phyloP scores from a whole-genome alignment of 2,888 invertebrate species.

The Zaprionus obscuricornis region DNA sequence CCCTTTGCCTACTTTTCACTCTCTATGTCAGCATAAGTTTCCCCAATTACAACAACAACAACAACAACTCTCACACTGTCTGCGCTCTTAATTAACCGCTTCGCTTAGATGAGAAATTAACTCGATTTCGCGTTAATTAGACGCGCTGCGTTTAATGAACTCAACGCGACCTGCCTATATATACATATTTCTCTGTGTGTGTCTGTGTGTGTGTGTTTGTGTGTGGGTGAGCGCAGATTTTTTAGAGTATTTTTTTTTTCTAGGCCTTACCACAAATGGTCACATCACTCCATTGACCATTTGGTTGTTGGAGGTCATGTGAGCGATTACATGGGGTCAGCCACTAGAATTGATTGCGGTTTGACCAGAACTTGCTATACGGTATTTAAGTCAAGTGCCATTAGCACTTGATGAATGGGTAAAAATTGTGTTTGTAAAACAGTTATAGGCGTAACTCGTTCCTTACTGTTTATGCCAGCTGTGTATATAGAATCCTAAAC shows the following conservation, averaged over 20 bases:
- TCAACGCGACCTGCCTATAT: constrained; percentile 29
- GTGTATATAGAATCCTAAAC: too few species aligned
- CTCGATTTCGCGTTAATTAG: constrained; percentile 78
- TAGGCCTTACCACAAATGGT: constrained; percentile 84
- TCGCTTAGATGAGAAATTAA: constrained; percentile 75
- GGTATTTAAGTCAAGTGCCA: too few species aligned
- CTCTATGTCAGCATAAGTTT: too few species aligned
- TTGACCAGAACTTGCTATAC: too few species aligned
- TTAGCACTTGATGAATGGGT: too few species aligned
- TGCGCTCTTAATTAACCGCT: constrained; percentile 70
- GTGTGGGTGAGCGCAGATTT: constrained; percentile 39
- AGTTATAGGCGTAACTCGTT: too few species aligned
- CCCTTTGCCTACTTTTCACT: neutral
- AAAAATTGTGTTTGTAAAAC: too few species aligned
- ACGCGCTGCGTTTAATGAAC: constrained; percentile 74
- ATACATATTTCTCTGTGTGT: constrained; percentile 14
- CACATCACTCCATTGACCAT: constrained; percentile 83
- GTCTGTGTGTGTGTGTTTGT: constrained; percentile 1
- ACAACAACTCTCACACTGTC: constrained; percentile 44
- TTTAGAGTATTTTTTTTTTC: constrained; percentile 23
- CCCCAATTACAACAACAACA: too few species aligned
- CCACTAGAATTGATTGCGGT: constrained; percentile 18
- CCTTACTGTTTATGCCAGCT: too few species aligned
- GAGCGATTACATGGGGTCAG: constrained; percentile 83
- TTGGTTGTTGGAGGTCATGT: constrained; percentile 86